phyloP scores from a whole-genome alignment of 2,113 vertebrate species.

The Anser brachyrhynchus region DNA sequence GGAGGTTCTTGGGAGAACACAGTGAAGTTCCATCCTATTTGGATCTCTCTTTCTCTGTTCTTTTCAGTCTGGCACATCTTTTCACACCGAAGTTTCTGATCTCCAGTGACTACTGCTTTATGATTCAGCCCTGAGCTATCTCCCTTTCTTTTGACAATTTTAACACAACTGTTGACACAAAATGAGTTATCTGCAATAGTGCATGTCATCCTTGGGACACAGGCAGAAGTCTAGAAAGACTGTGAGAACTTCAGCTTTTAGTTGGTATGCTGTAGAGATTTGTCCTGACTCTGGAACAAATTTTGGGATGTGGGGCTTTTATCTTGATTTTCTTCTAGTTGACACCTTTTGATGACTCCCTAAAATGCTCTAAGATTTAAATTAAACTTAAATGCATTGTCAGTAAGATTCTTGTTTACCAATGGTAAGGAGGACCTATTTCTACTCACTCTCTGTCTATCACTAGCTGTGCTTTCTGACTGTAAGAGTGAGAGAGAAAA shows the following conservation, averaged over 20 bases:
- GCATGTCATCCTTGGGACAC: fast-evolving
- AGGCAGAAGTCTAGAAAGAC: background rate
- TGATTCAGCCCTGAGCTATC: background rate
- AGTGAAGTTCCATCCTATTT: background rate
- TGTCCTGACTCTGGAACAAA: background rate
- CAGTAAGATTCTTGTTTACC: background rate
- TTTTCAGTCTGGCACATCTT: background rate
- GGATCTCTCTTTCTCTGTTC: background rate
- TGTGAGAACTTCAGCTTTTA: background rate
- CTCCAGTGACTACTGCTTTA: background rate
- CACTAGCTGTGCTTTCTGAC: background rate
- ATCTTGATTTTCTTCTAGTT: background rate
- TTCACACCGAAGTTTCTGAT: background rate
- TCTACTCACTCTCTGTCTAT: background rate
- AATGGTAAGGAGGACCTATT: background rate
- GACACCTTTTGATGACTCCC: background rate
- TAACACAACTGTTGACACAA: background rate
- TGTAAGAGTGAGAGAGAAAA: background rate
- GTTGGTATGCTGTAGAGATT: background rate
- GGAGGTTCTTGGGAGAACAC: background rate
- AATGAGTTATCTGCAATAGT: background rate
- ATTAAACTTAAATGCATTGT: background rate
- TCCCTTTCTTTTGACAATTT: background rate
- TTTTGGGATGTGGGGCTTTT: background rate
- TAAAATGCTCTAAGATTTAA: background rate